Percentiles rank a stretch among this genome's conserved stretches.
phyloP scores from a whole-genome alignment of 2,888 invertebrate genomes.

The Panopea generosa region DNA sequence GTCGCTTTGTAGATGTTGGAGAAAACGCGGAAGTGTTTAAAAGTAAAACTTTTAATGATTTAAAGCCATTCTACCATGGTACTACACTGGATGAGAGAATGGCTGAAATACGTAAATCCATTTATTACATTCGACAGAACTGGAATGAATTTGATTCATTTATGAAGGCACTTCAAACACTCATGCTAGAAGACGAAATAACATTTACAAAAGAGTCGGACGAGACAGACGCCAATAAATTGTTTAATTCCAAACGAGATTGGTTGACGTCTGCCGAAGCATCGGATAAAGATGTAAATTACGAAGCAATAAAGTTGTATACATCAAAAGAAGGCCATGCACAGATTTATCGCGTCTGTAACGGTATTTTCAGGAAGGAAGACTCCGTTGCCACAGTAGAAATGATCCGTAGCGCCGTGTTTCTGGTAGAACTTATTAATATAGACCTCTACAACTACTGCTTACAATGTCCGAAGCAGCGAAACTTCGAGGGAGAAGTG shows the following conservation, averaged over 20 bases:
- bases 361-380: conserved; percentile 57
- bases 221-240: conserved; percentile 23
- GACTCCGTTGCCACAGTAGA: conserved; percentile 48
- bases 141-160: conserved; percentile 59
- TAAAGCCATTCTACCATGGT: conserved; percentile 66
- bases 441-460: conserved; percentile 69
- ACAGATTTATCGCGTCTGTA: conserved; percentile 49
- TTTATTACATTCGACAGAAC: conserved; percentile 59
- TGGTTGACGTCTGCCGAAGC: conserved; percentile 32
- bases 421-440: conserved; percentile 67
- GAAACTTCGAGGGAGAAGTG: conserved; percentile 58
- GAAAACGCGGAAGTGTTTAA: conserved; percentile 47
- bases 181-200: conserved; percentile 38
- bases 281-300: conserved; percentile 16
- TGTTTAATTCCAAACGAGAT: conserved; percentile 39
- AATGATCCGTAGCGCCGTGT: conserved; percentile 59
- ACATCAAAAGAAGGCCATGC: conserved; percentile 59
- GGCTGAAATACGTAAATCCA: conserved; percentile 61
- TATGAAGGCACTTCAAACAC: conserved; percentile 32
- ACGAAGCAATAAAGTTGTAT: conserved; percentile 51
- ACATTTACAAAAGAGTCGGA: conserved; percentile 37
- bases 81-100: conserved; percentile 49
- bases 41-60: conserved; percentile 53
- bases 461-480: conserved; percentile 41
- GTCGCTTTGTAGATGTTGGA: conserved; percentile 42